Evolutionary conservation across 53 echinoderm and acorn worm genomes (phyloP), one percentile per base, ranked within the genome.

Genomic region (Astropecten irregularis): DNA sequence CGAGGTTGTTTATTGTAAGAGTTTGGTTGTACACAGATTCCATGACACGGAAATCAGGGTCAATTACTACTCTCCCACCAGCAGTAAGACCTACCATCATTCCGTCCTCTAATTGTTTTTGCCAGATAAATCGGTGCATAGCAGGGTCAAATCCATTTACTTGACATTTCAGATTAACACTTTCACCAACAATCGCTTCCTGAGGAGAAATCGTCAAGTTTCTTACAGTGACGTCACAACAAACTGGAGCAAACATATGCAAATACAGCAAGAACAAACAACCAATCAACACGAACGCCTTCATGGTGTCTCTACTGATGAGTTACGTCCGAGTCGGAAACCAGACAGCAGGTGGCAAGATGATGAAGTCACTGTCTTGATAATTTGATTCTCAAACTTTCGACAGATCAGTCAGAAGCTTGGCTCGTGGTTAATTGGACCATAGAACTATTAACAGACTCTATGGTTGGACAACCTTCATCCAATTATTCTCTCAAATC

Each of bases 1-100:
- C 14, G 5, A 76, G 76, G 23, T 53, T 10, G 30, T 4, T 26
- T 40, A 76, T 76, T 76, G 76, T 40, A 25, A 76, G 10, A 33
- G 8, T 40, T 21, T 56, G 56, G 10, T 7, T 56, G 39, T 57
- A 56, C 21, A 0, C 2, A 21, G 20, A 36, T 4, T 3, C 1
- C 1, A 26, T 30, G 36, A 16, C 38, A 13, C 37, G 65, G 13
- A 36, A 3, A 8, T 21, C 38, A 0, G 65, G 65, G 21, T 16
- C 15, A 21, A 65, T 36, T n/a, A 34, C 18, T 36, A 65, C 21
- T n/a, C 65, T 65, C 14, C 37, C 65, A 38, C 18, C 37, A 6
- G 65, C 37, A 38, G 22, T 38, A 8, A 65, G 16, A 38, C 37
- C 65, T 13, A 65, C 36, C 2, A 0, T 36, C 18, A 38, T 65